Evolutionary conservation across 2,797 vertebrate genomes (phyloP).

Genomic region (Rhabdophis nuchalis): DNA sequence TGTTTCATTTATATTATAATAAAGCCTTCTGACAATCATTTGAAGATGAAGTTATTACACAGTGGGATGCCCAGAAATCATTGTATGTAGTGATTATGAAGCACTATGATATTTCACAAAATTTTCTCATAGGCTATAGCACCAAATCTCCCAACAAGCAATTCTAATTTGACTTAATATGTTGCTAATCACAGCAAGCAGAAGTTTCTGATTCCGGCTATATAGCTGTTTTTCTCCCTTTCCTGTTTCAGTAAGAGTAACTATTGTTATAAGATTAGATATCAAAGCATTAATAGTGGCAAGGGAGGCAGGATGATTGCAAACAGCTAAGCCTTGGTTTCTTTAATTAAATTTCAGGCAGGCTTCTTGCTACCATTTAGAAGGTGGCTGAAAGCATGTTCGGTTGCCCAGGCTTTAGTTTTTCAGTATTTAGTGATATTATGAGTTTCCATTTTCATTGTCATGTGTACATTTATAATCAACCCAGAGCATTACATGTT

Average conservation of each 20-base stretch:
- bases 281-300: not conserved
- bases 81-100: constrained; percentile 3
- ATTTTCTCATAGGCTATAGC: not conserved
- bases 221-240: not conserved
- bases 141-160: not conserved
- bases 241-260: not conserved
- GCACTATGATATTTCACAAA: not conserved
- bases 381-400: not conserved
- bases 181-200: not conserved
- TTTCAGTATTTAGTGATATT: not conserved
- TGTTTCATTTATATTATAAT: not conserved
- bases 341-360: not conserved
- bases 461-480: not conserved
- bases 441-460: not conserved
- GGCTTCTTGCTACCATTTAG: not conserved
- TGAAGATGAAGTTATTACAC: not conserved
- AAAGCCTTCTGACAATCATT: not conserved
- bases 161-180: constrained; percentile 1
- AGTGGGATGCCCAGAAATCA: not conserved
- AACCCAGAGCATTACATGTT: not conserved
- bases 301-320: not conserved
- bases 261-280: not conserved
- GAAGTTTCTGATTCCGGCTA: not conserved
- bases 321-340: not conserved
- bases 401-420: not conserved